Percentiles rank a stretch among this genome's conserved stretches.
phyloP scores from a whole-genome alignment of 2,113 vertebrate species.

The Phrynocephalus versicolor region DNA sequence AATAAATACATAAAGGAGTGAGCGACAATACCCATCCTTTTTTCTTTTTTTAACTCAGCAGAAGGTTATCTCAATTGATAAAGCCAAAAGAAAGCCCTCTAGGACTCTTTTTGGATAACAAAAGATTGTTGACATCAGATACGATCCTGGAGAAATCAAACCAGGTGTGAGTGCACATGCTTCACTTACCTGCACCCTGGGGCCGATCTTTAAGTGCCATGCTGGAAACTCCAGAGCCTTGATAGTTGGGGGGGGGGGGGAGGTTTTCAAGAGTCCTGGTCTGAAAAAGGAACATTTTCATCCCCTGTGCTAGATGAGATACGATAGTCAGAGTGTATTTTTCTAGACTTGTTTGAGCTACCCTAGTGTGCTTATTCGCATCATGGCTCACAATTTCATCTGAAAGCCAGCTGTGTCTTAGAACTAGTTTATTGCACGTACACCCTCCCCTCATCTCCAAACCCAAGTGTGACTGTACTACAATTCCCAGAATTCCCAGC shows the following conservation, averaged over 20 bases:
- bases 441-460: not conserved
- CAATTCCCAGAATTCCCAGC: not conserved
- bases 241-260: no score
- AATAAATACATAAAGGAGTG: conserved; percentile 24
- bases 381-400: not conserved
- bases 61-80: not conserved
- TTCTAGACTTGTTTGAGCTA: no score
- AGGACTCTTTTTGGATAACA: not conserved
- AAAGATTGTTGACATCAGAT: not conserved
- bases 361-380: not conserved
- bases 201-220: not conserved
- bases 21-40: not conserved
- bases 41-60: not conserved
- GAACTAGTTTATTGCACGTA: no score
- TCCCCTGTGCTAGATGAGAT: no score
- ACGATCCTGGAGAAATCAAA: not conserved
- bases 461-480: not conserved
- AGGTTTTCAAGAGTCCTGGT: no score
- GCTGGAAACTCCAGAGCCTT: no score
- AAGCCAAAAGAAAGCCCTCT: not conserved
- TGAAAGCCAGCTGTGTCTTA: not conserved
- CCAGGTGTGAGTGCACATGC: not conserved
- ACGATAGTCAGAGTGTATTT: no score
- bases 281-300: no score
- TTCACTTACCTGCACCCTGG: not conserved